Base-by-base conservation (phyloP, 2,797 vertebrate genomes). In the Schizopygopsis malacanthus region DNA sequence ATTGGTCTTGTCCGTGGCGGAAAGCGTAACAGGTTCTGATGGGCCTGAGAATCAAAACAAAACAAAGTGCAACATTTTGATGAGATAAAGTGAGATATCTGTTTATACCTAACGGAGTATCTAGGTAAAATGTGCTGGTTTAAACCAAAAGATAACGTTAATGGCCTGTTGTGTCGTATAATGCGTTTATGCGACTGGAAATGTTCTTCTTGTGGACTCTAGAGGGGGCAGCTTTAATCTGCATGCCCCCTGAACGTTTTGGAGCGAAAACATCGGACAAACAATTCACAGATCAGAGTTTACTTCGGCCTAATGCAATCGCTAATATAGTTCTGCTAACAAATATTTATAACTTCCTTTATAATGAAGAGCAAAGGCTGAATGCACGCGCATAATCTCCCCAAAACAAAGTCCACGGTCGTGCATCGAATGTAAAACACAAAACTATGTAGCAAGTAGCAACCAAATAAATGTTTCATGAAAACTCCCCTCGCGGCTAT, bases 1-100 rank as follows among this genome's bases (percentile, higher is more conserved):
- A 43, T 72, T 83, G 20, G 75, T 15, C 12, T 89, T 84, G 0
- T 67, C 76, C 37, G 59, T 50, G 16, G 77, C 65, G 28, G 75
- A 72, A 28, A 86, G 43, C 3, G 20, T 41, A n/a, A 43, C 56
- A 7, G 81, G 47, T 73, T 85, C 84, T 45, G 71, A 71, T 15
- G 61, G 25, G 37, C 76, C 86, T 61, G 67, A 39, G 47, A 80
- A 50, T n/a, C 5, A 22, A 71, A 39, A 39, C 37, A 39, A 39
- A 39, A 0, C 3, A 77, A 65, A 59, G 33, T 37, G 9, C 13
- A 18, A 56, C 52, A 25, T 52, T 67, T 22, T 69, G 25, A 45
- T 45, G 43, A 43, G 43, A 43, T 25, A 2, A 70, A 61, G 6
- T 37, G 8, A 1, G 15, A 28, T 45, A 28, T 11, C 8, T 20